These are phyloP conservation scores for Lamellibrachia columna DNA, from an alignment of 2,888 invertebrate genomes.

Conservation along the genomic window DNA sequence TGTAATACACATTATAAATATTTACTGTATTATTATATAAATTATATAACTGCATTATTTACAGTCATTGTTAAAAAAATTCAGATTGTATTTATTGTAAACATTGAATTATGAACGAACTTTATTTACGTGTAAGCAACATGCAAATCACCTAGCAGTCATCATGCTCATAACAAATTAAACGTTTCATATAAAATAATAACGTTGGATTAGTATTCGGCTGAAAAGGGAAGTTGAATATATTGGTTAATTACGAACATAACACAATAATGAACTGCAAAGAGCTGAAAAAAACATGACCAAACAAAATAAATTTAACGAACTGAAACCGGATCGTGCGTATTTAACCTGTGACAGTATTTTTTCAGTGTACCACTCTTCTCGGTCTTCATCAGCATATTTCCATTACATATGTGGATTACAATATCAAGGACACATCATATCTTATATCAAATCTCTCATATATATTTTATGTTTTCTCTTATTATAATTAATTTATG, in stretches of 20 bases:
- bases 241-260: neutral
- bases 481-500: too few species aligned
- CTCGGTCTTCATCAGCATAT: neutral
- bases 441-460: too few species aligned
- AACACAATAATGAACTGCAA: neutral
- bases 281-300: neutral
- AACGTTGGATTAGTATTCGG: neutral
- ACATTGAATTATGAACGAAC: too few species aligned
- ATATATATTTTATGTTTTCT: too few species aligned
- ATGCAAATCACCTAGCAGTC: neutral
- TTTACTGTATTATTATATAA: neutral
- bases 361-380: conserved; percentile 23
- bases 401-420: too few species aligned
- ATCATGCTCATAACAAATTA: neutral
- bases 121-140: neutral
- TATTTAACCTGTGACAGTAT: conserved; percentile 24
- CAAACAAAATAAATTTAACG: neutral
- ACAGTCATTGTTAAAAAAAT: too few species aligned
- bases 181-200: neutral
- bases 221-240: neutral
- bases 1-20: neutral
- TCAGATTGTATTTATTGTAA: too few species aligned
- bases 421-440: too few species aligned
- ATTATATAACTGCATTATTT: neutral
- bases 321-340: neutral